phyloP scores from a whole-genome alignment of 1,140 invertebrate genomes.

The Eumaeus atala region DNA sequence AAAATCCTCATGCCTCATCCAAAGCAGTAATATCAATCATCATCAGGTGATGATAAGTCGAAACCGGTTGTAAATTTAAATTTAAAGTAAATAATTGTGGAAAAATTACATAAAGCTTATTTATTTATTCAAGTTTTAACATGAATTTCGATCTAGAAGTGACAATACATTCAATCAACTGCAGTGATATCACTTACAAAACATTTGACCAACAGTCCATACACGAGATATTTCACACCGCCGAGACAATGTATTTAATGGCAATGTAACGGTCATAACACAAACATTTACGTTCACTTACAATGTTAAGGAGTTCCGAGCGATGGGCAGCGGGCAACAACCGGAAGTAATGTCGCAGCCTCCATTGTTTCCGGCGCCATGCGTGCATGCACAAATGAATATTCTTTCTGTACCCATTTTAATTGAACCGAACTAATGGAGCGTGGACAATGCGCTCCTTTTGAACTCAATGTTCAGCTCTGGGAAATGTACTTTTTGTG shows the following conservation, averaged over 20 bases:
- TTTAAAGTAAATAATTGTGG: too few relatives aligned
- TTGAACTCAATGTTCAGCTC: conserved; percentile 6
- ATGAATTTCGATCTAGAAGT: too few relatives aligned
- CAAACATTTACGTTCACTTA: conserved; percentile 12
- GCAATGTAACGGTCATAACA: conserved; percentile 4
- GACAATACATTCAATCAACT: too few relatives aligned
- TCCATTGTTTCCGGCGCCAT: conserved; percentile 39
- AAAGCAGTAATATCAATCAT: too few relatives aligned
- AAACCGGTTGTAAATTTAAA: too few relatives aligned
- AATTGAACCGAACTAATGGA: conserved; percentile 37
- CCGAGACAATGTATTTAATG: conserved; percentile 8
- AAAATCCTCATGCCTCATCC: too few relatives aligned
- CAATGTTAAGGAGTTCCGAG: conserved; percentile 28
- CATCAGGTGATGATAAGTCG: too few relatives aligned
- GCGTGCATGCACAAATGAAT: conserved; percentile 8
- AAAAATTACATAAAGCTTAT: too few relatives aligned
- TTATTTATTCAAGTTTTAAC: too few relatives aligned
- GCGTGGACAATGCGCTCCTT: conserved; percentile 21
- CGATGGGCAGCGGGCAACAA: conserved; percentile 35
- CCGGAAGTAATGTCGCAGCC: conserved; percentile 52
- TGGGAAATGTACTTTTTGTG: conserved; percentile 9
- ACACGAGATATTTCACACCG: neutral
- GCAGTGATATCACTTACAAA: too few relatives aligned
- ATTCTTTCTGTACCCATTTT: conserved; percentile 36
- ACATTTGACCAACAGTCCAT: too few relatives aligned